Percentiles rank a stretch among this genome's conserved stretches.
Evolutionary conservation across 1,140 invertebrate species (phyloP).

Genomic region (Euura saliciscinereae): DNA sequence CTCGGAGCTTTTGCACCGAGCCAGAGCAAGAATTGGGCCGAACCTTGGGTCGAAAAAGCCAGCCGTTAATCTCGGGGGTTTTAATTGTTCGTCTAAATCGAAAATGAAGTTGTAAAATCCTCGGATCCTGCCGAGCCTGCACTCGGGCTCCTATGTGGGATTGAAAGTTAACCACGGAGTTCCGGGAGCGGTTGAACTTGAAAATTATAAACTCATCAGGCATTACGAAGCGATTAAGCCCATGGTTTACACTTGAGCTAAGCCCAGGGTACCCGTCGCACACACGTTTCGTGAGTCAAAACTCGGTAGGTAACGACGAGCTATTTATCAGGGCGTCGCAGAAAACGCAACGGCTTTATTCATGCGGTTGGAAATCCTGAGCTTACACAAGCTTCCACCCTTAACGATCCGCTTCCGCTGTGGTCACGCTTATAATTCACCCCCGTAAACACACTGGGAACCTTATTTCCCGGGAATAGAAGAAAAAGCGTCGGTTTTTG

Average conservation of each 20-base stretch:
- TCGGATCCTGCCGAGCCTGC: background rate
- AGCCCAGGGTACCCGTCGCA: slow-evolving; percentile 34
- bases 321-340: slow-evolving; percentile 51
- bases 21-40: too few relatives aligned
- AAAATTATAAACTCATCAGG: slow-evolving; percentile 47
- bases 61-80: too few relatives aligned
- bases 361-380: slow-evolving; percentile 44
- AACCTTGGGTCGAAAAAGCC: too few relatives aligned
- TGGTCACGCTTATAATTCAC: slow-evolving; percentile 7
- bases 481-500: too few relatives aligned
- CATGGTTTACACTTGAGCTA: slow-evolving; percentile 37
- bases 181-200: slow-evolving; percentile 23
- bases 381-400: slow-evolving; percentile 31
- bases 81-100: too few relatives aligned
- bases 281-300: slow-evolving; percentile 35
- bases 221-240: slow-evolving; percentile 46
- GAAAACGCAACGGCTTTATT: slow-evolving; percentile 45
- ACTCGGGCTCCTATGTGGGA: background rate
- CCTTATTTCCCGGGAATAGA: too few relatives aligned
- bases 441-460: too few relatives aligned
- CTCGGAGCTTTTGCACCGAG: too few relatives aligned
- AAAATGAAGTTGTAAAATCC: too few relatives aligned
- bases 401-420: slow-evolving; percentile 43
- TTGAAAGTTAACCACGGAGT: slow-evolving; percentile 35
- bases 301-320: slow-evolving; percentile 20